A percentile compares a stretch with the other conserved stretches of the same genome.
phyloP scores from a whole-genome alignment of 2,113 vertebrate genomes.

The Hyaena hyaena region DNA sequence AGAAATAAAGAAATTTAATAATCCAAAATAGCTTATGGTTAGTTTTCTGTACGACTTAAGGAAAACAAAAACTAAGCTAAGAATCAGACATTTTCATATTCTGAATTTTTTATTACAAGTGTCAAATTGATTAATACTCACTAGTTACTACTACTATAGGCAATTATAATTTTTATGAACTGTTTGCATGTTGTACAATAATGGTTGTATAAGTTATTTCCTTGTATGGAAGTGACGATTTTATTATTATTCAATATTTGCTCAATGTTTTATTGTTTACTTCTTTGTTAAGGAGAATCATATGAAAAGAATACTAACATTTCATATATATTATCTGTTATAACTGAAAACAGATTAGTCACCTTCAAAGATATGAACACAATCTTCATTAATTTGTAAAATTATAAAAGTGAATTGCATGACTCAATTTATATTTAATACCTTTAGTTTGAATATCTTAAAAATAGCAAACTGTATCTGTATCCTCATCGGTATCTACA shows the following conservation, averaged over 20 bases:
- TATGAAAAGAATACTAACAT: background rate
- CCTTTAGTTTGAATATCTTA: background rate
- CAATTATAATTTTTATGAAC: constrained; percentile 57
- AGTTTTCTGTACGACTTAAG: background rate
- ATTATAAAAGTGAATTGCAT: background rate
- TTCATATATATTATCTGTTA: background rate
- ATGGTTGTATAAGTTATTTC: constrained; percentile 69
- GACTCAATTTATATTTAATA: constrained; percentile 30
- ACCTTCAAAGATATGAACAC: background rate
- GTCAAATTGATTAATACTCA: constrained; percentile 47
- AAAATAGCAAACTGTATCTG: background rate
- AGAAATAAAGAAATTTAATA: background rate
- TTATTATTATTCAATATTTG: constrained; percentile 59
- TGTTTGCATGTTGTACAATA: constrained; percentile 12
- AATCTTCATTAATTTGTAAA: background rate
- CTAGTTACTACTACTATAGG: background rate
- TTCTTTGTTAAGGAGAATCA: constrained; percentile 28
- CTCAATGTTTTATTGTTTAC: background rate
- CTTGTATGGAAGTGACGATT: constrained; percentile 47
- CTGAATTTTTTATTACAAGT: constrained; percentile 25
- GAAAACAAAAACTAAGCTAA: constrained; percentile 30
- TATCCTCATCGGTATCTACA: background rate
- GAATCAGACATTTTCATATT: background rate
- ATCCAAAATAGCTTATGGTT: background rate
- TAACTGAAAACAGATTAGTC: background rate